phyloP scores from a whole-genome alignment of 2,888 invertebrate genomes.

The Agonopterix heracliana region DNA sequence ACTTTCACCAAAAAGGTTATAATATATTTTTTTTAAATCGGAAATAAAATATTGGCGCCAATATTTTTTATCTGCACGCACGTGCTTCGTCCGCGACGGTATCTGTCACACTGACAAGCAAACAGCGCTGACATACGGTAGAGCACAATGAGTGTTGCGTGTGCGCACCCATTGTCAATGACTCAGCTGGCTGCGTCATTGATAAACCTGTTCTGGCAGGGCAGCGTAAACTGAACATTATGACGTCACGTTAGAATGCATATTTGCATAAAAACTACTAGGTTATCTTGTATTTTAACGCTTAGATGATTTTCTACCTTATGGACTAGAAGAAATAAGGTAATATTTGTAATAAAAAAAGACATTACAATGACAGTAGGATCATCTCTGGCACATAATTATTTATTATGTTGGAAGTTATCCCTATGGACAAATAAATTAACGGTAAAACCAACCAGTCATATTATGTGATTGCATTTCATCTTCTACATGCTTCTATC shows the following conservation, averaged over 20 bases:
- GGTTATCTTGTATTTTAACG: too few species aligned
- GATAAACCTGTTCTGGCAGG: slow-evolving; percentile 30
- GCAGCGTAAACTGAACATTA: slow-evolving; percentile 24
- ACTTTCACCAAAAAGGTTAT: not conserved
- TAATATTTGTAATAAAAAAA: too few species aligned
- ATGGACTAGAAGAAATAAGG: too few species aligned
- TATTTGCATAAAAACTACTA: too few species aligned
- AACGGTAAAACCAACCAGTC: not conserved
- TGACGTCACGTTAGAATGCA: too few species aligned
- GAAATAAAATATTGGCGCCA: slow-evolving; percentile 28
- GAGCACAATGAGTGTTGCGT: slow-evolving; percentile 42
- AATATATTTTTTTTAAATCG: slow-evolving; percentile 7
- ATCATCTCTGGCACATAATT: not conserved
- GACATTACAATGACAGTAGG: too few species aligned
- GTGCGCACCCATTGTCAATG: slow-evolving; percentile 23
- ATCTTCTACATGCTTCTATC: too few species aligned
- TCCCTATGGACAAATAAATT: too few species aligned
- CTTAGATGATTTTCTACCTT: too few species aligned
- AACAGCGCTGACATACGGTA: slow-evolving; percentile 29
- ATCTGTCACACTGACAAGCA: slow-evolving; percentile 45
- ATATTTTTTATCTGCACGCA: slow-evolving; percentile 14
- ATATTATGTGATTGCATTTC: not conserved
- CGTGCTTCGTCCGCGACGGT: slow-evolving; percentile 28
- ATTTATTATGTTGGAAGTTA: too few species aligned
- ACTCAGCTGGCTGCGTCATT: slow-evolving; percentile 68